phyloP scores from a whole-genome alignment of 2,888 invertebrate genomes.

The Hesperia comma region DNA sequence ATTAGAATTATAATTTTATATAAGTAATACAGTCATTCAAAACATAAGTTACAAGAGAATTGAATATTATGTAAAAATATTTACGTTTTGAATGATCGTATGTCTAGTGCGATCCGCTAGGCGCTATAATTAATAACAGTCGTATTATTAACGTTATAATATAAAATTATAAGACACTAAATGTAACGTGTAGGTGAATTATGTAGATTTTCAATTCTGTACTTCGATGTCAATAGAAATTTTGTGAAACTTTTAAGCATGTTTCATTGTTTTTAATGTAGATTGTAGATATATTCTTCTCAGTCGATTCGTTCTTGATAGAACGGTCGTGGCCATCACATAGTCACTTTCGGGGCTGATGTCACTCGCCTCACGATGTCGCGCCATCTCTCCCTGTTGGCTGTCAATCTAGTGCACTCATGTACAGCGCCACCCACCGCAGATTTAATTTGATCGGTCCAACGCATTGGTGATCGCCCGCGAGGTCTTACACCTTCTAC shows the following conservation, averaged over 20 bases:
- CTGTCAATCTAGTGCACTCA: too few relatives aligned
- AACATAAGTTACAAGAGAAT: background rate
- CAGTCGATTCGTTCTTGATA: too few relatives aligned
- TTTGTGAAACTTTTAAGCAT: conserved; percentile 14
- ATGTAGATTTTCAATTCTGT: conserved; percentile 37
- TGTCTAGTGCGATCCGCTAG: conserved; percentile 60
- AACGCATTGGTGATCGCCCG: too few relatives aligned
- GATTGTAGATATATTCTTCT: too few relatives aligned
- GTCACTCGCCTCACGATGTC: too few relatives aligned
- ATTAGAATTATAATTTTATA: conserved; percentile 57
- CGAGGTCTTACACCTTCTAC: too few relatives aligned
- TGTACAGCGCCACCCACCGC: too few relatives aligned
- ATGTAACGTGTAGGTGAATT: conserved; percentile 41
- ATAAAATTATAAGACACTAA: conserved; percentile 32
- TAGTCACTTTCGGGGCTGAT: too few relatives aligned
- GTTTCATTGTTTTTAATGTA: conserved; percentile 22
- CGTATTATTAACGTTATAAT: conserved; percentile 49
- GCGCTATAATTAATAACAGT: conserved; percentile 58
- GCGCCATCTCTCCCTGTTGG: too few relatives aligned
- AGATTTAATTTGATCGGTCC: too few relatives aligned
- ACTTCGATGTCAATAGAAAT: conserved; percentile 34
- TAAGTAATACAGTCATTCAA: conserved; percentile 14
- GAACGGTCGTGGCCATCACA: too few relatives aligned
- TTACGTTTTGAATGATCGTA: conserved; percentile 29
- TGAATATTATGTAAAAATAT: background rate